Evolutionary conservation across 2,888 invertebrate species (phyloP), one percentile per base, ranked within the genome.

Genomic region (Heliconius erato): DNA sequence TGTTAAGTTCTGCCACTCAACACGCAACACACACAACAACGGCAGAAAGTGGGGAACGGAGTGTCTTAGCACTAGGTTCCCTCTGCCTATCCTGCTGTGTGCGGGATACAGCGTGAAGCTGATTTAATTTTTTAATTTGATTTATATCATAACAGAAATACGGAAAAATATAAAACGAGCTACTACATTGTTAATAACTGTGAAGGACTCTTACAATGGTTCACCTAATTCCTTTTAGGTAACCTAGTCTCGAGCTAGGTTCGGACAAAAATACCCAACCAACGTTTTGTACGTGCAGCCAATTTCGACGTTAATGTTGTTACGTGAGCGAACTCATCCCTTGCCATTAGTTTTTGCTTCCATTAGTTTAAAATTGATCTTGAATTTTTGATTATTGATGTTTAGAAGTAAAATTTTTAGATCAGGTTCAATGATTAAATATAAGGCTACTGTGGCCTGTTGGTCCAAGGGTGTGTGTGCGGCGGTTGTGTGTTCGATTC

Each of bases 301-400:
- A 86, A 85, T 85, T 84, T 81, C 74, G 72, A 83, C 78, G 80
- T 77, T 86, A 86, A 84, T 84, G 80, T 85, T 74, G 80, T 85
- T 85, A 82, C 84, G 84, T 86, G 84, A 81, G 79, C 69, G 77
- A 78, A 78, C 49, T 74, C 69, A 81, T 74, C 80, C 44, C 80
- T 77, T 67, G 54, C 67, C 81, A 82, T 78, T 79, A 14, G 79
- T 49, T 28, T 19, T 65, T 71, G 79, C 76, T 76, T 79, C 71
- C 76, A 79, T 83, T 82, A 76, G 71, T 79, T 74, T 69, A 68
- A 40, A 68, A 76, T 32, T 32, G 59, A 35, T 11, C 32, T 76
- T 11, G 28, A 67, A 28, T 67, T 67, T 67, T 67, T 67, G 28
- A 67, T 28, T 28, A 67, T 67, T 67, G 16, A 32, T 32, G 32